Evolutionary conservation across 2,797 vertebrate genomes (phyloP), one percentile per base, ranked within the genome.

Genomic region (Myotis vivesi): DNA sequence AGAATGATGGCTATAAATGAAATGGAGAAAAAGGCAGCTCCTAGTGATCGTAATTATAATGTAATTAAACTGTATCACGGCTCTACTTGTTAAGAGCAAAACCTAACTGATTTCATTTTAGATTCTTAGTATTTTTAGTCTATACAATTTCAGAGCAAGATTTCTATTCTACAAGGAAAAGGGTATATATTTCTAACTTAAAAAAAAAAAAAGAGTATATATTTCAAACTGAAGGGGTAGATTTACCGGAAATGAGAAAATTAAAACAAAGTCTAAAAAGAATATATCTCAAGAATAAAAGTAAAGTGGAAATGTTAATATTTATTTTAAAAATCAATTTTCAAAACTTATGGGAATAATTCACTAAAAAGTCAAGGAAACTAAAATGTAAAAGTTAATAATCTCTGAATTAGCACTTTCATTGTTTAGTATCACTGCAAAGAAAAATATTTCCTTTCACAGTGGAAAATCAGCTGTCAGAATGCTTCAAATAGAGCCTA

Each of bases 11-110:
- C 69, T 89, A 83, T 87, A 95, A 94, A 80, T 51, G 33, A 89
- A 93, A 87, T 66, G 66, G 91, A 95, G 84, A 87, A 92, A 92
- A 95, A 95, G 94, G 90, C 88, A 95, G 87, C 76, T 94, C 81
- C 96, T 66, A 77, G n/a, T 81, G 79, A 83, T 87, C 46, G 10
- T 64, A 72, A 94, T 1, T 88, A 0, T 51, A 94, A 89, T 44
- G 79, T 59, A 28, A 94, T 80, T 94, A 80, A 69, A 84, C 53
- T 83, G 1, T 81, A 77, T 71, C 71, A 94, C 33, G 93, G 57
- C 28, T 89, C 6, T 62, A 77, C 30, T 80, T 92, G 13, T 62
- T 90, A 89, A 93, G 30, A 28, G 53, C 51, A 73, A 92, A 93
- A 95, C 62, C 69, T 93, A 72, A 94, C 6, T 69, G 68, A 92